Evolutionary conservation across 2,113 vertebrate species (phyloP).

Genomic region (Upupa epops): DNA sequence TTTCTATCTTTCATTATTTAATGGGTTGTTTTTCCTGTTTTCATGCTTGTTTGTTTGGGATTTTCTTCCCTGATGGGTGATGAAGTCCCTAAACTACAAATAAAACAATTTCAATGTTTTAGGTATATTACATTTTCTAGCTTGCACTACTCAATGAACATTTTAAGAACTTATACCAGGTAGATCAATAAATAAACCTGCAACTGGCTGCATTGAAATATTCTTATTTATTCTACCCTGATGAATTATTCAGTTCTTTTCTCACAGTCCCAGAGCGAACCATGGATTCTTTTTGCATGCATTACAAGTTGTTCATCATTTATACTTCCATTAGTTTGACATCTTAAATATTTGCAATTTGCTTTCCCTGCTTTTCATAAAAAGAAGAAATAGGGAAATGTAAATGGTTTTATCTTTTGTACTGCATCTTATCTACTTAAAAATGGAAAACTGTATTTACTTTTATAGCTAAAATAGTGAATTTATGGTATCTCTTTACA

Average conservation of each 20-base stretch:
- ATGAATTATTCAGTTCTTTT: constrained; percentile 53
- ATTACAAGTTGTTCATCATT: constrained; percentile 40
- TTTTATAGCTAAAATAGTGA: neutral
- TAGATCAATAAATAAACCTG: constrained; percentile 45
- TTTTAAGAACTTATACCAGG: neutral
- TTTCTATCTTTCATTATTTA: neutral
- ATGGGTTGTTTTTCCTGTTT: neutral
- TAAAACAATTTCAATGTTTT: neutral
- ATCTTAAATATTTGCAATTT: constrained; percentile 50
- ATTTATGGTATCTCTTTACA: neutral
- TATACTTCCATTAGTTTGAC: constrained; percentile 38
- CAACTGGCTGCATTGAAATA: constrained; percentile 13
- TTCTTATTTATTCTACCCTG: constrained; percentile 29
- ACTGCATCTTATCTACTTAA: neutral
- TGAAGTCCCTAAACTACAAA: neutral
- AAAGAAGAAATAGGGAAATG: neutral
- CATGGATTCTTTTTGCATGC: neutral
- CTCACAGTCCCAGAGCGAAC: constrained; percentile 25
- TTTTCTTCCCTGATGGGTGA: neutral
- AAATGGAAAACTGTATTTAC: neutral
- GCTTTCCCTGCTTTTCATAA: constrained; percentile 21
- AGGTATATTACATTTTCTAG: neutral
- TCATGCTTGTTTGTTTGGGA: neutral
- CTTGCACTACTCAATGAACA: neutral
- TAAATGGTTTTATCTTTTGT: neutral